Evolutionary conservation across 2,888 invertebrate species (phyloP), one percentile per base, ranked within the genome.

Genomic region (Tetranychus truncatus): DNA sequence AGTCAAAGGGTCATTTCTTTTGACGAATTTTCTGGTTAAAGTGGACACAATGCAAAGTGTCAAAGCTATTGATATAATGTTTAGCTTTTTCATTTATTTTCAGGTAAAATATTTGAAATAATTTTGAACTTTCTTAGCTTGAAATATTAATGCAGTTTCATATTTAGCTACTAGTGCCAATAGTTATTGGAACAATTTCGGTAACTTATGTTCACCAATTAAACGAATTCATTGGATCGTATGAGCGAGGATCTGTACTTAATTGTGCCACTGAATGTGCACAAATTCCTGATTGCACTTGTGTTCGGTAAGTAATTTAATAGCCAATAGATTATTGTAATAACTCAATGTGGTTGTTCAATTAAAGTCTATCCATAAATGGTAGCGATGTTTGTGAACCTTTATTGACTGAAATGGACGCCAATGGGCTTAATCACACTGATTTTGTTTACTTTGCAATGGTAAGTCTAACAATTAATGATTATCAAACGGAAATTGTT

Each of bases 401-500:
- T 73, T 77, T 76, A 55, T 76, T 73, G 4, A 76, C 77, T 18
- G 65, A 18, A 1, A 77, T 75, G 21, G 74, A 78, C 65, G 76
- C 76, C 1, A 78, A 78, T 67, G 46, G 76, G n/a, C 71, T 77
- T 15, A 77, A 77, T 24, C 73, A 75, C 20, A 76, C 74, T 11
- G 78, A 78, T 45, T 78, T 74, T 69, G 77, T 77, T 15, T 78
- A 78, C 66, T 78, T 77, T 67, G 77, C 78, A 7, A 76, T 75
- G 45, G 78, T 78, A 74, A 77, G 76, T 24, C 44, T 4, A 44
- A 15, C 6, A 11, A 65, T 55, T 11, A 11, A 4, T 7, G n/a
- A 5, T 24, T 66, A 21, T 45, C 74, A 5, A 65, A 8, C 5
- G 6, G 46, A 44, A 21, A 45, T 69, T 66, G 20, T 20, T 66